These are phyloP conservation scores for Orchesella cincta DNA, from an alignment of 1,140 invertebrate genomes.

Conservation along the genomic window DNA sequence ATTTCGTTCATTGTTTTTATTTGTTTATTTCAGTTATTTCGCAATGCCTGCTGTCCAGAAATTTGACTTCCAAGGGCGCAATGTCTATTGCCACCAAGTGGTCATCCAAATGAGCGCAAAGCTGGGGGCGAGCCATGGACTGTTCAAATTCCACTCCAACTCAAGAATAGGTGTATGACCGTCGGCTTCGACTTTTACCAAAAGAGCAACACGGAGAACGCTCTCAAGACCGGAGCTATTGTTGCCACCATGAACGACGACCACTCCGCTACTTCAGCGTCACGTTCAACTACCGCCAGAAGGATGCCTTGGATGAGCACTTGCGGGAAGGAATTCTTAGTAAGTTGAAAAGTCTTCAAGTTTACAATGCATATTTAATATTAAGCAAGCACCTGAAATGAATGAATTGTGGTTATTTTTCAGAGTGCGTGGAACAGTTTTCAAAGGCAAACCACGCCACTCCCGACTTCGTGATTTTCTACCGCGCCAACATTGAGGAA, in stretches of 20 bases:
- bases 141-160: constrained; percentile 68
- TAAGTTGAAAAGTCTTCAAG: constrained; percentile 48
- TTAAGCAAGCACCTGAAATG: background rate
- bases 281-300: constrained; percentile 66
- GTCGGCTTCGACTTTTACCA: constrained; percentile 88
- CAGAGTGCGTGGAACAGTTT: constrained; percentile 63
- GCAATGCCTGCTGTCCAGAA: constrained; percentile 48
- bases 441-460: constrained; percentile 61
- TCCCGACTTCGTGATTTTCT: constrained; percentile 81
- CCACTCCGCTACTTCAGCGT: constrained; percentile 79
- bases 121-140: constrained; percentile 64
- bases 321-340: constrained; percentile 64
- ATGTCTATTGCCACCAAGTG: constrained; percentile 62
- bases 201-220: constrained; percentile 51
- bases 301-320: constrained; percentile 72
- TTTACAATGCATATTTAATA: background rate
- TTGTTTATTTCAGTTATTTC: too few relatives aligned
- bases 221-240: constrained; percentile 70
- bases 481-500: constrained; percentile 90
- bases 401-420: constrained; percentile 42
- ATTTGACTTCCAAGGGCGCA: constrained; percentile 31
- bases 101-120: constrained; percentile 65
- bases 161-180: constrained; percentile 69
- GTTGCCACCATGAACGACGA: constrained; percentile 74
- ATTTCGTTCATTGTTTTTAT: too few relatives aligned